Base-by-base conservation (phyloP, 30 jellyfish, hydroid and myxozoan species). In the Cassiopea xamachana region DNA sequence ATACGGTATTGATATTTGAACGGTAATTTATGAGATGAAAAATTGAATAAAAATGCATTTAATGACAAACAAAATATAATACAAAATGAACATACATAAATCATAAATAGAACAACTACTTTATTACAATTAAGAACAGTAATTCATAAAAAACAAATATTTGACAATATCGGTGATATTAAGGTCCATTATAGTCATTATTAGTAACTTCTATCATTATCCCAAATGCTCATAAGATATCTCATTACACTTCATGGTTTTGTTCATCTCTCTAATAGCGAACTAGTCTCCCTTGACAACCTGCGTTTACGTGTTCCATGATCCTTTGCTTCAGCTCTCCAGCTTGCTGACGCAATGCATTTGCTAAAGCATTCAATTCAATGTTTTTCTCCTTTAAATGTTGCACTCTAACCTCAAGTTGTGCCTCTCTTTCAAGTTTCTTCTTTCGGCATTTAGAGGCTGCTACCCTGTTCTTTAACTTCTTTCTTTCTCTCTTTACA, bases 381-480 rank as follows among this genome's bases (percentile, higher is more conserved):
- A 86, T 87, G 76, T 92, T 92, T 58, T 75, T 80, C 17, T 92
- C 95, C 59, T 92, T 86, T 74, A 92, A 62, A 15, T 92, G 98
- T 79, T 87, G 95, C 19, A 92, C 98, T 7, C 96, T 92, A 16
- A 92, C 91, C 77, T 92, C 98, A 49, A 92, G 95, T 73, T 92
- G 98, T 1, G 98, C 98, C 92, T 92, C 98, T 73, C 98, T 61
- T 73, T 92, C 98, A 17, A 92, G 93, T 59, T 92, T 92, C 90
- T 92, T 92, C 83, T 87, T 86, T 15, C 98, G 89, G 61, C 98
- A 92, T 71, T 92, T 92, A 49, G 98, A 92, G 62, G 98, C 98
- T 45, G 98, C 98, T 13, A 92, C 95, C 58, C 98, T 76, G 72
- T 92, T 92, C 82, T 85, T 92, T 75, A 92, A 49, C 60, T 92